Conservation (phyloP, 2,888 invertebrate genomes). For the Noctua pronuba region DNA sequence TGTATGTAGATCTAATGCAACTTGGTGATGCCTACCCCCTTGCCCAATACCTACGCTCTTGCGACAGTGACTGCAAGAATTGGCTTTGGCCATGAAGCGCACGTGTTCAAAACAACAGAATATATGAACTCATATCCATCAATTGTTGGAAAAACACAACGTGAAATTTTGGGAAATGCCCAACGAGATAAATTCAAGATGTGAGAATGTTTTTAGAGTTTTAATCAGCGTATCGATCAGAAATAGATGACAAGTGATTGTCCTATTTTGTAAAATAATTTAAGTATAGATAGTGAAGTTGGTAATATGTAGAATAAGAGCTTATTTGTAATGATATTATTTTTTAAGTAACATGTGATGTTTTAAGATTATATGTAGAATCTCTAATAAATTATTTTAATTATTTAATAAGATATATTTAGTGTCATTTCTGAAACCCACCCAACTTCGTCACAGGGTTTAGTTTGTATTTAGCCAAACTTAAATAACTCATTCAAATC, state of each 20-base stretch:
- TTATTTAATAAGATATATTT: neutral
- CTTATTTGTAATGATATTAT: neutral
- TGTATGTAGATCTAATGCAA: neutral
- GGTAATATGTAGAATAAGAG: neutral
- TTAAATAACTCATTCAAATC: neutral
- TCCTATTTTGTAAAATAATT: constrained; percentile 22
- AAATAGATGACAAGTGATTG: constrained; percentile 15
- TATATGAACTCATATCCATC: neutral
- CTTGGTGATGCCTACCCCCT: neutral
- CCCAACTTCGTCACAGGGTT: neutral
- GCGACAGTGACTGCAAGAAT: neutral
- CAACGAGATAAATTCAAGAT: constrained; percentile 26
- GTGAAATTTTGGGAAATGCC: constrained; percentile 31
- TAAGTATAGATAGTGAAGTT: neutral
- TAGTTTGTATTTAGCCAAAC: neutral
- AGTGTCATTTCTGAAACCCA: neutral
- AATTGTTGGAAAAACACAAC: constrained; percentile 30
- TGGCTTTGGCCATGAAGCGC: neutral
- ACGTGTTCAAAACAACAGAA: neutral
- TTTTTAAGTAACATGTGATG: neutral
- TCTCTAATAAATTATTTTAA: constrained; percentile 56
- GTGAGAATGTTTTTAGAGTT: constrained; percentile 3
- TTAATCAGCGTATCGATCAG: constrained; percentile 39
- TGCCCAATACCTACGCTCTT: neutral
- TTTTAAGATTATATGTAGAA: constrained; percentile 46